Percentiles rank a stretch among this genome's conserved stretches.
These are phyloP conservation scores for Ataeniobius toweri DNA, from an alignment of 2,797 vertebrate genomes.

Conservation along the genomic window DNA sequence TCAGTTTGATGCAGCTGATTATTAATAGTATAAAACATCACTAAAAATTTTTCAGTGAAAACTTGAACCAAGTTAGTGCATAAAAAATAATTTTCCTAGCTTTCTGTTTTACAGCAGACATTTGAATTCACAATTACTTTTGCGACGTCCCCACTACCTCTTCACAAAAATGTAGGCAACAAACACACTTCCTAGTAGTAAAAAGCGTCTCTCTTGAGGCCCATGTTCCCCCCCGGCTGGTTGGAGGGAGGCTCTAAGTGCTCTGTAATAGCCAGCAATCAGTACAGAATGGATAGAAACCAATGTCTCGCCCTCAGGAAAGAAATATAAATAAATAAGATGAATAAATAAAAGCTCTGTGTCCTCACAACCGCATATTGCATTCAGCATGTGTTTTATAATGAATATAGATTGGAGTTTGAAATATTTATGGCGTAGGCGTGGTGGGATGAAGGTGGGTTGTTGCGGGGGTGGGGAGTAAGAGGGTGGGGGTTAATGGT, in stretches of 20 bases:
- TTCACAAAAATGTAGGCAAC: slow-evolving; percentile 42
- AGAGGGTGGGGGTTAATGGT: slow-evolving; percentile 60
- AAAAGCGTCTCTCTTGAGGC: slow-evolving; percentile 70
- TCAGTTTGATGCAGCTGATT: not conserved
- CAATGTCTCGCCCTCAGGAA: slow-evolving; percentile 75
- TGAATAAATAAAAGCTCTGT: slow-evolving; percentile 83
- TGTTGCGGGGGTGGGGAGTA: not conserved
- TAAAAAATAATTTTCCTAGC: not conserved
- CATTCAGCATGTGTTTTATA: slow-evolving; percentile 80
- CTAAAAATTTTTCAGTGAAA: not conserved
- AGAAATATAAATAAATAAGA: slow-evolving; percentile 85
- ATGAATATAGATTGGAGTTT: slow-evolving; percentile 86
- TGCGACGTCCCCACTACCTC: slow-evolving; percentile 30
- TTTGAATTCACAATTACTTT: slow-evolving; percentile 34
- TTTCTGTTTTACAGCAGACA: slow-evolving; percentile 19
- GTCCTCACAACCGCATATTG: slow-evolving; percentile 75
- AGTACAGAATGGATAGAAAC: slow-evolving; percentile 77
- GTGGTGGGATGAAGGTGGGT: slow-evolving; percentile 64
- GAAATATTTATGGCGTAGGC: slow-evolving; percentile 83
- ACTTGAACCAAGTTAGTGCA: not conserved
- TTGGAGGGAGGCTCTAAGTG: slow-evolving; percentile 78
- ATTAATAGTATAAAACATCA: not conserved
- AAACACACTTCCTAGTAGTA: slow-evolving; percentile 68
- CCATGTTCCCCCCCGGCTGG: slow-evolving; percentile 65
- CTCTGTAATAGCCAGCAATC: slow-evolving; percentile 83